phyloP scores from a whole-genome alignment of 2,797 vertebrate species.

The Sebastes trivittatus region DNA sequence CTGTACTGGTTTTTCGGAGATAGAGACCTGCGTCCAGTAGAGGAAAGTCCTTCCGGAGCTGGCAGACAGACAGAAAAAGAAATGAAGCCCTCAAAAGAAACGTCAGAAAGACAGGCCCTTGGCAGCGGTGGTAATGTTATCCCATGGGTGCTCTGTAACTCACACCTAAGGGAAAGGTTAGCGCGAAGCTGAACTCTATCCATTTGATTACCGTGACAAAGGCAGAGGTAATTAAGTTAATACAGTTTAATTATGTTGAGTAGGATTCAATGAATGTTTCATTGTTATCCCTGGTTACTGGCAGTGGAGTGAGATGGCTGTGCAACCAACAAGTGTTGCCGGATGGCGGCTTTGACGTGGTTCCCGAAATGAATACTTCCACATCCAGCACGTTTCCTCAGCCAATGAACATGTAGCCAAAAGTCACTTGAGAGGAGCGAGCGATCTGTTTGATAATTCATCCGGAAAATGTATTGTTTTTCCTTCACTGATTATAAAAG shows the following conservation, averaged over 20 bases:
- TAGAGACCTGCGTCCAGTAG: constrained; percentile 12
- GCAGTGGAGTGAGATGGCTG: constrained; percentile 1
- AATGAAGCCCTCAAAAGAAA: constrained; percentile 43
- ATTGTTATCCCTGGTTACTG: constrained; percentile 45
- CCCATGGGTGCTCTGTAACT: constrained; percentile 54
- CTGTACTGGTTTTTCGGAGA: constrained; percentile 27
- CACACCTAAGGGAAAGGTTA: constrained; percentile 73
- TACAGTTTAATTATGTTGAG: constrained; percentile 77
- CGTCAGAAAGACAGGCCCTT: constrained; percentile 12
- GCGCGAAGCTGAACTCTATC: constrained; percentile 44
- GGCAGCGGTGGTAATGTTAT: constrained; percentile 54
- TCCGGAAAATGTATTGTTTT: constrained; percentile 11
- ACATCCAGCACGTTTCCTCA: not conserved
- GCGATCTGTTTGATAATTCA: constrained; percentile 12
- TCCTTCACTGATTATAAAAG: not conserved
- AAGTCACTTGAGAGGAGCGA: constrained; percentile 11
- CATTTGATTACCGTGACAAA: constrained; percentile 70
- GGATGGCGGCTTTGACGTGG: not conserved
- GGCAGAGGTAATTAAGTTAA: constrained; percentile 75
- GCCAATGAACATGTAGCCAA: not conserved
- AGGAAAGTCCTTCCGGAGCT: constrained; percentile 30
- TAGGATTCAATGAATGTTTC: constrained; percentile 71
- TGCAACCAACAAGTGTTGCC: constrained; percentile 9
- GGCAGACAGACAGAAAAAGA: constrained; percentile 28
- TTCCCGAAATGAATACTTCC: constrained; percentile 2